These are phyloP conservation scores for Phortica okadai DNA, from an alignment of 2,888 invertebrate species.

Conservation along the genomic window DNA sequence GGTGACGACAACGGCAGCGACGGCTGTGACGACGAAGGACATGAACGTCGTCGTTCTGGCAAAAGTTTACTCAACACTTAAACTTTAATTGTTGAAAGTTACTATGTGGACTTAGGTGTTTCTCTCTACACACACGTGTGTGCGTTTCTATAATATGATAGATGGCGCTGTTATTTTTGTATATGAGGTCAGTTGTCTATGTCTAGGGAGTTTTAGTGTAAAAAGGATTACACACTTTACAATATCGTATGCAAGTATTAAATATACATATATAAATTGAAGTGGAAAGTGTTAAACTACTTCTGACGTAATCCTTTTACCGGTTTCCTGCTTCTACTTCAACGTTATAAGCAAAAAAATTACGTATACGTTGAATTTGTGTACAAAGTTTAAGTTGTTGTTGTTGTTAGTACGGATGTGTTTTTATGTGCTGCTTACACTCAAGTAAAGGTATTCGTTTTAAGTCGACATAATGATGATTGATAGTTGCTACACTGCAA, in stretches of 20 bases:
- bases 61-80: conserved; percentile 70
- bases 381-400: not conserved
- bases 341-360: not conserved
- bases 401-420: not conserved
- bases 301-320: not conserved
- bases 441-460: not conserved
- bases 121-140: conserved; percentile 23
- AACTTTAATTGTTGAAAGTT: conserved; percentile 70
- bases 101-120: conserved; percentile 52
- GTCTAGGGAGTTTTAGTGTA: conserved; percentile 58
- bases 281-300: not conserved
- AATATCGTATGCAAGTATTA: not conserved
- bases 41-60: conserved; percentile 36
- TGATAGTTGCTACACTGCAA: not conserved
- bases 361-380: not conserved
- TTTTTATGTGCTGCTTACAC: not conserved
- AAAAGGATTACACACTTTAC: conserved; percentile 40
- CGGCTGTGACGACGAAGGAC: not conserved
- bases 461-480: not conserved
- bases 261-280: conserved; percentile 3
- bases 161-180: conserved; percentile 61
- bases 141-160: conserved; percentile 52
- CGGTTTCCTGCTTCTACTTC: not conserved
- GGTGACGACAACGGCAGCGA: not conserved
- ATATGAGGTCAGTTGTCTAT: conserved; percentile 61